phyloP scores from a whole-genome alignment of 2,113 vertebrate genomes.

The Clinocottus analis region DNA sequence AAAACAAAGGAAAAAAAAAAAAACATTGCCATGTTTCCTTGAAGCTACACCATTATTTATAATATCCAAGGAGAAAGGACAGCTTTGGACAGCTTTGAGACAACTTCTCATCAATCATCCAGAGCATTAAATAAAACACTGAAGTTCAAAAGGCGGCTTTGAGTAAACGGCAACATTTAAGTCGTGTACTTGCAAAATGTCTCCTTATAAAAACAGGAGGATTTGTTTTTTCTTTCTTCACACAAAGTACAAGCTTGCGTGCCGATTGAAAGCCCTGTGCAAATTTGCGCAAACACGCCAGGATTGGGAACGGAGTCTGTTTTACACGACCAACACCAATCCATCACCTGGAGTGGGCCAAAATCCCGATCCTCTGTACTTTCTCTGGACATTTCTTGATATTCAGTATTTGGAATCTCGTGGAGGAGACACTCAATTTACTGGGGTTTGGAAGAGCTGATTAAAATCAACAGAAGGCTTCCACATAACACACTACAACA shows the following conservation, averaged over 20 bases:
- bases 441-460: background rate
- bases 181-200: background rate
- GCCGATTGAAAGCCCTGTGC: background rate
- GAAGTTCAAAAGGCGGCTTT: background rate
- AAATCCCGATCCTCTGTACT: rapidly evolving
- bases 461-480: background rate
- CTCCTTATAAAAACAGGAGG: background rate
- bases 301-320: background rate
- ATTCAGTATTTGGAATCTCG: background rate
- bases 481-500: background rate
- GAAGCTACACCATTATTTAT: background rate
- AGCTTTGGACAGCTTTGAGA: background rate
- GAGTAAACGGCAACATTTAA: background rate
- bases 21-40: background rate
- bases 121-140: background rate
- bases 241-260: background rate
- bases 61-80: background rate
- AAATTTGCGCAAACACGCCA: background rate
- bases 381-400: background rate
- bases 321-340: background rate
- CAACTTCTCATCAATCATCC: background rate
- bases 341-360: background rate
- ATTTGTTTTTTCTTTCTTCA: too few relatives aligned
- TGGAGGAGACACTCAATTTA: background rate
- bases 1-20: too few relatives aligned